Base-by-base conservation (phyloP, 2,797 vertebrate genomes). In the Pipistrellus pipistrellus region DNA sequence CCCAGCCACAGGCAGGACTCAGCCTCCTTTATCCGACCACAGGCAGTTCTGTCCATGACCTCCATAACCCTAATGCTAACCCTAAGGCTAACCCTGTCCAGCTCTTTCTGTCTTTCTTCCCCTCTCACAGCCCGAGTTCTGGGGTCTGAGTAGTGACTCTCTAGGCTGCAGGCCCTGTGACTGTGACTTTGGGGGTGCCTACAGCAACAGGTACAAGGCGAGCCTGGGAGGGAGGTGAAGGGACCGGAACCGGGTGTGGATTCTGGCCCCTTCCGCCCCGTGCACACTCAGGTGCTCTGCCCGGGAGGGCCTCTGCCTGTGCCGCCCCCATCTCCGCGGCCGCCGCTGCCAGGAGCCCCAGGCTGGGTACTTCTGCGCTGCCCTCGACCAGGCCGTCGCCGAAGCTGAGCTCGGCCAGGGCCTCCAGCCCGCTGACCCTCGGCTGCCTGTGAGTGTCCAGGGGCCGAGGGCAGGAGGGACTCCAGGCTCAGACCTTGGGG, bases 161-260 rank as follows among this genome's bases (percentile, higher is more conserved):
- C 97, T 97, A 0, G 99, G 99, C 95, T 99, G 99, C 98, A 97
- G 98, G 95, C 95, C 98, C 25, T 99, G 99, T 5, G 98, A 98
- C 97, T 99, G 99, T 25, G 99, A 99, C 97, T 99, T 99, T 46
- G 99, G 99, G 51, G 99, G 99, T 95, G 98, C 99, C 87, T 98
- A 98, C 96, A 99, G 97, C 97, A 99, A 99, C 97, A 98, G 98
- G 99, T 99, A 97, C n/a, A 62, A 71, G 18, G 20, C 38, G 20
- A 23, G 38, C 57, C 23, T 89, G 32, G 32, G 73, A 41, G 48
- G 30, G 57, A 23, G 11, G 48, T 85, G 27, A 92, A 25, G 23
- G 6, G 62, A 15, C 59, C 59, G 64, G n/a, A 85, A 41, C 30
- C 8, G 4, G 15, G 32, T n/a, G 59, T 85, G 88, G 23, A 92